Evolutionary conservation across 2,113 vertebrate species (phyloP), one percentile per base, ranked within the genome.

Genomic region (Lanius ludovicianus): DNA sequence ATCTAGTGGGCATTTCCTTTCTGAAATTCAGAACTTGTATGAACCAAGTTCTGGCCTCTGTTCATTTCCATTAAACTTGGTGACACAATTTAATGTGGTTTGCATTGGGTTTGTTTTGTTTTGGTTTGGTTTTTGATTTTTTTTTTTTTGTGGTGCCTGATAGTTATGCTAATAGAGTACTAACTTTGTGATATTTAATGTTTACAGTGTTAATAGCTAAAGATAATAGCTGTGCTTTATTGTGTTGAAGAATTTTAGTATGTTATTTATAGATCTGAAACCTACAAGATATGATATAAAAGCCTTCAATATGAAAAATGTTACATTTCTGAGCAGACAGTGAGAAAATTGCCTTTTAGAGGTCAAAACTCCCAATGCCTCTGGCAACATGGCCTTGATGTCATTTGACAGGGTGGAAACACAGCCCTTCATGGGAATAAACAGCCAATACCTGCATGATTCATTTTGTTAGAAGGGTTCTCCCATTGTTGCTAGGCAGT

Each of bases 281-380:
- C 83, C 28, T 95, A 92, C 77, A 78, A 95, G 92, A 97, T 96
- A 95, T 91, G 91, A 96, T 95, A 97, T 89, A 97, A 97, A 97
- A 96, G 87, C 91, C 55, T 95, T 96, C 94, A 89, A 87, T 97
- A 95, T 96, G 95, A 95, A 95, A 95, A 95, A 95, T 96, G 96
- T 95, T 92, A 89, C 67, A 80, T 95, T 97, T 97, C 94, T 95
- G 94, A 96, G 89, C 92, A 95, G 95, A 96, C 91, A 96, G 95
- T 96, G 96, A 97, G 96, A 97, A 97, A 96, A 96, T 97, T 96
- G 94, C 95, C 96, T 96, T 97, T 96, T 96, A 92, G 96, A 97
- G 95, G 95, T 97, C 96, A 97, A 95, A 97, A 96, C 94, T 94
- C 91, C 78, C 90, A 89, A 1, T 74, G 95, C 96, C 95, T 96